These are phyloP conservation scores for Shinisaurus crocodilurus DNA, from an alignment of 2,113 vertebrate species.

Conservation along the genomic window DNA sequence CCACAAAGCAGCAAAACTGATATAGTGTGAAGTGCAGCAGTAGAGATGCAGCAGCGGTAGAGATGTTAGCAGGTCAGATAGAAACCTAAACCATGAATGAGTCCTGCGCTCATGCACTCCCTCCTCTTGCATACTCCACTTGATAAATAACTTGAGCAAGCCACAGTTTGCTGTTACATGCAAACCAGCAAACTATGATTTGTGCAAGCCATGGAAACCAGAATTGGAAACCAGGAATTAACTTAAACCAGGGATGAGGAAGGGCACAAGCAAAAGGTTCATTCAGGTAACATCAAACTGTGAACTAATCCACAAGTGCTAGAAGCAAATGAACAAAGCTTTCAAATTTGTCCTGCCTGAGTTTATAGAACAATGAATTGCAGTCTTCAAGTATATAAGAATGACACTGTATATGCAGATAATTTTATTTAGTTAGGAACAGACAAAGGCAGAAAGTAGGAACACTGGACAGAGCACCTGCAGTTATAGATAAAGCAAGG, in stretches of 20 bases:
- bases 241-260: not conserved
- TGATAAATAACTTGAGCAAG: not conserved
- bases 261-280: not conserved
- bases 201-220: not conserved
- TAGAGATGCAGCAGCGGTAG: not conserved
- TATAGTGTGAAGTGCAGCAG: not conserved
- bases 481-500: not conserved
- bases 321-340: not conserved
- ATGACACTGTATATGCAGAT: rapidly evolving
- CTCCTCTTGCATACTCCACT: not conserved
- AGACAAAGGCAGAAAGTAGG: not conserved
- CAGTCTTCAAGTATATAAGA: not conserved
- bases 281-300: not conserved
- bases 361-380: not conserved
- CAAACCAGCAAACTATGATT: not conserved
- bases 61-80: too few species aligned
- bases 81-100: not conserved
- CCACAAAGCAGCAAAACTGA: not conserved
- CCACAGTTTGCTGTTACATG: not conserved
- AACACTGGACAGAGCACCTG: not conserved
- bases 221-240: not conserved
- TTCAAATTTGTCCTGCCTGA: not conserved
- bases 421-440: not conserved
- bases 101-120: not conserved
- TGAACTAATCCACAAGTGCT: not conserved